phyloP scores from a whole-genome alignment of 1,140 invertebrate genomes.

The Drosophila mojavensis region DNA sequence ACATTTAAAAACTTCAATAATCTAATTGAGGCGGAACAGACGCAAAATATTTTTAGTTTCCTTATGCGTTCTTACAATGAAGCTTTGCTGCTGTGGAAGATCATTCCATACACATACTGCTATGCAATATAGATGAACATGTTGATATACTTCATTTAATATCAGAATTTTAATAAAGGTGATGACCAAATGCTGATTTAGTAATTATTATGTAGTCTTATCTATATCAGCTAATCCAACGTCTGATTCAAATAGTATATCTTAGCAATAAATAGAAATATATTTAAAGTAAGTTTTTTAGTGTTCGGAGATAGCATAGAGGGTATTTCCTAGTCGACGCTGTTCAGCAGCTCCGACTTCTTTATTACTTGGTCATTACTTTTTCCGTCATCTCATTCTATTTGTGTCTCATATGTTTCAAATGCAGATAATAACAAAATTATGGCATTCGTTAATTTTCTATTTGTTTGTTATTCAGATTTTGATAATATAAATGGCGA shows the following conservation, averaged over 20 bases:
- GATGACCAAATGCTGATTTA: too few relatives aligned
- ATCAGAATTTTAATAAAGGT: neutral
- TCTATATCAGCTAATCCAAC: neutral
- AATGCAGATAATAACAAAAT: conserved; percentile 31
- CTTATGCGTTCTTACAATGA: neutral
- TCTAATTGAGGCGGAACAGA: neutral
- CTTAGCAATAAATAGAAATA: too few relatives aligned
- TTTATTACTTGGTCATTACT: conserved; percentile 2
- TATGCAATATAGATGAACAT: too few relatives aligned
- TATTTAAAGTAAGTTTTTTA: too few relatives aligned
- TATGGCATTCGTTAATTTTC: conserved; percentile 19
- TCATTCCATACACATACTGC: too few relatives aligned
- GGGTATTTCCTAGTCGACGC: neutral
- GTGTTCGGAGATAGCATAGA: too few relatives aligned
- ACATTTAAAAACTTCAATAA: neutral
- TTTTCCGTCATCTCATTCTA: neutral
- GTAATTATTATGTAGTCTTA: conserved; percentile 1
- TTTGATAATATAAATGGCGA: conserved; percentile 10
- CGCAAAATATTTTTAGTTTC: conserved; percentile 4
- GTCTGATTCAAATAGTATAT: neutral
- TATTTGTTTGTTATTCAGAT: conserved; percentile 23
- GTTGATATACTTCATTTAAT: too few relatives aligned
- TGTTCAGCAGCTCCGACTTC: too few relatives aligned
- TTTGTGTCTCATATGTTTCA: neutral
- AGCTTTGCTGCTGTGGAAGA: neutral